phyloP scores from a whole-genome alignment of 1,140 invertebrate species.

The Drosophila malerkotliana region DNA sequence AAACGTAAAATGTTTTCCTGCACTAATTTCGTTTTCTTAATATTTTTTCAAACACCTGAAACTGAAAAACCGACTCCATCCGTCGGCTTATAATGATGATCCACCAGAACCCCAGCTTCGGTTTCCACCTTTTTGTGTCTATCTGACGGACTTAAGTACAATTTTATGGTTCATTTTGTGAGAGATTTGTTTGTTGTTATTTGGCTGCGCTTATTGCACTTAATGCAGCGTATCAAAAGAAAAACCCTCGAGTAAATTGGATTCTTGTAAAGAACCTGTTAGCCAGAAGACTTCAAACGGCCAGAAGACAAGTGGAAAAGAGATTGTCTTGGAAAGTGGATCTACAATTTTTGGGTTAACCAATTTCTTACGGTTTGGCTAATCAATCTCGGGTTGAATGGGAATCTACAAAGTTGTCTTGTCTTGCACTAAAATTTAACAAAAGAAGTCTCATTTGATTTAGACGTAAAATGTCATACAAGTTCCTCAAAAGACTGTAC shows the following conservation, averaged over 20 bases:
- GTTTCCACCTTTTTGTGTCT: slow-evolving; percentile 7
- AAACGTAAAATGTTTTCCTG: slow-evolving; percentile 57
- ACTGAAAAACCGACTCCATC: slow-evolving; percentile 33
- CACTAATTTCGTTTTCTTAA: slow-evolving; percentile 69
- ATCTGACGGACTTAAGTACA: slow-evolving; percentile 38
- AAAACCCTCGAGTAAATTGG: slow-evolving; percentile 39
- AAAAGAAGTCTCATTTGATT: neutral
- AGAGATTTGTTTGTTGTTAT: slow-evolving; percentile 57
- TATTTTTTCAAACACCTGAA: slow-evolving; percentile 70
- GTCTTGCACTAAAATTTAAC: neutral
- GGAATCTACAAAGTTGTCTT: neutral
- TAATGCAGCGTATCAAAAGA: slow-evolving; percentile 53
- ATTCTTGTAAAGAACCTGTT: slow-evolving; percentile 51
- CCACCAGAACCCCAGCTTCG: slow-evolving; percentile 4
- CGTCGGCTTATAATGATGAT: slow-evolving; percentile 27
- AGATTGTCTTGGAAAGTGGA: slow-evolving; percentile 39
- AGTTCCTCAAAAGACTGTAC: neutral
- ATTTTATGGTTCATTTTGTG: slow-evolving; percentile 64
- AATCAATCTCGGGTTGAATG: slow-evolving; percentile 31
- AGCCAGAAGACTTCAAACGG: slow-evolving; percentile 16
- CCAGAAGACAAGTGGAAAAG: slow-evolving; percentile 24
- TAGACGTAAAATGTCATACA: slow-evolving; percentile 2
- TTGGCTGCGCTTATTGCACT: slow-evolving; percentile 37
- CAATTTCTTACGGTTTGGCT: slow-evolving; percentile 32
- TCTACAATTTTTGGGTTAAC: slow-evolving; percentile 1